Base-by-base conservation (phyloP, 2,797 vertebrate species). In the Valencia hispanica region DNA sequence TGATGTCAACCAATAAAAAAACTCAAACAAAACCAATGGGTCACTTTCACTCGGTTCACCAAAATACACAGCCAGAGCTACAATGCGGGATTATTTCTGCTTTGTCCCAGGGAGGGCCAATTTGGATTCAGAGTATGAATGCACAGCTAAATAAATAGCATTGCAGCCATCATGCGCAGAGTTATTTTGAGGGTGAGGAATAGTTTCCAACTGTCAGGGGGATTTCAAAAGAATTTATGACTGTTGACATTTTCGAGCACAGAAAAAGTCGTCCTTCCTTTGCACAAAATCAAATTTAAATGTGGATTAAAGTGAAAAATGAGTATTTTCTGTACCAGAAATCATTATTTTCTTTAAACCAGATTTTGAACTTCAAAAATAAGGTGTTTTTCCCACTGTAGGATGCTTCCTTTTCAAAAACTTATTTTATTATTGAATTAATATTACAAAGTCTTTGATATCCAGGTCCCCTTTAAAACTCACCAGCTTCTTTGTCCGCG, bases 161-260 rank as follows among this genome's bases (percentile, higher is more conserved):
- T 34, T 22, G 73, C 68, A 41, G 66, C 72, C 34, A 17, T 79
- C 71, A 82, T 79, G 81, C 75, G 83, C 74, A 81, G 75, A 75
- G 76, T 77, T 85, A 89, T 86, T 90, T 72, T 80, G 71, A 79
- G 78, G 72, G 65, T 41, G 72, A 36, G 69, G n/a, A 74, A 39
- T 50, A 65, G n/a, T 81, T 71, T 25, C 74, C 45, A 47, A 80
- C 68, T 84, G 12, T 73, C 72, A 66, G 45, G 30, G 57, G 74
- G 78, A 75, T 74, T 85, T 43, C 70, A 66, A 74, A 83, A 77
- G 59, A 84, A 81, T 82, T 53, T 72, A 51, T 74, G 74, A 72
- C 70, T 36, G 18, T 22, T 70, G 53, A 30, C 8, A 45, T 68
- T 68, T 45, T 27, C 57, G 27, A 59, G 66, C 41, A 11, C 50